phyloP scores from a whole-genome alignment of 2,113 vertebrate genomes.

The Ursus arctos region DNA sequence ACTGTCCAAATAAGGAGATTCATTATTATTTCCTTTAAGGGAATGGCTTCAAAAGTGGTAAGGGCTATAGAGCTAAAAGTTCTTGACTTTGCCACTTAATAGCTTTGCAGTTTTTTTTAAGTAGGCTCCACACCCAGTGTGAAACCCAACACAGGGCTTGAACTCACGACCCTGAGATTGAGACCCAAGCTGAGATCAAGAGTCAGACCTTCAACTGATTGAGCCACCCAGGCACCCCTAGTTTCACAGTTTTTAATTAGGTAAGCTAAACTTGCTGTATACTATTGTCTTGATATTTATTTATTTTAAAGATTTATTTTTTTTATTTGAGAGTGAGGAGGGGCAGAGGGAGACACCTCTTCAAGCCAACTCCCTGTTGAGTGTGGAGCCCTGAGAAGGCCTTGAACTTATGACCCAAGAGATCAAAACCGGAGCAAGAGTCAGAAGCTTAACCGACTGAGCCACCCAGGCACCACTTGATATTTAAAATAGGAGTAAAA shows the following conservation, averaged over 20 bases:
- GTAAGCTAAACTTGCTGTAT: not conserved
- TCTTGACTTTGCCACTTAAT: not conserved
- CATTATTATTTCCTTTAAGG: not conserved
- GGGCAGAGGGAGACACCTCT: not conserved
- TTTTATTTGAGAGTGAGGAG: not conserved
- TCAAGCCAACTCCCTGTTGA: not conserved
- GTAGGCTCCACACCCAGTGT: not conserved
- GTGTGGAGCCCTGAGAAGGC: not conserved
- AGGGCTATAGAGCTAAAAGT: not conserved
- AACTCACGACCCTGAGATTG: not conserved
- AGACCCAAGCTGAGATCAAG: not conserved
- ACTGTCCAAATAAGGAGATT: not conserved
- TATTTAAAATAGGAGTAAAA: constrained; percentile 10
- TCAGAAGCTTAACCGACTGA: accelerated
- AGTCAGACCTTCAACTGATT: not conserved
- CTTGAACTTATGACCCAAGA: not conserved
- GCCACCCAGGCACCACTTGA: not conserved
- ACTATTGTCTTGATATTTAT: not conserved
- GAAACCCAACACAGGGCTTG: not conserved
- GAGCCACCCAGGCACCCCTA: not conserved
- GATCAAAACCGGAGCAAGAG: not conserved
- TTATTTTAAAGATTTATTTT: not conserved
- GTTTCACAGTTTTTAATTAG: not conserved
- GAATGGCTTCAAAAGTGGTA: not conserved
- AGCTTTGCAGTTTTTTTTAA: not conserved